Evolutionary conservation across 2,113 vertebrate genomes (phyloP).

Genomic region (Tapirus terrestris): DNA sequence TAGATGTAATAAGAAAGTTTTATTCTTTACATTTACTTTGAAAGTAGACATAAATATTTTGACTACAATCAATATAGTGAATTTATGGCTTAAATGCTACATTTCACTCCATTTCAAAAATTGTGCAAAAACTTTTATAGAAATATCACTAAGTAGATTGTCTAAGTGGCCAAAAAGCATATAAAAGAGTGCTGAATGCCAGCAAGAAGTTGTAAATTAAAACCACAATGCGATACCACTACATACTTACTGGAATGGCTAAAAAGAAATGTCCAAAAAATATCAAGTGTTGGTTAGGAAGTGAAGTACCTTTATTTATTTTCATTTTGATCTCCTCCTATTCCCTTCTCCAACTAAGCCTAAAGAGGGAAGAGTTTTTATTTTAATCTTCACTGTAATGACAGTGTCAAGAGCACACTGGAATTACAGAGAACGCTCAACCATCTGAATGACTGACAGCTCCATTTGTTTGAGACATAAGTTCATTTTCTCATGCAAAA

Average conservation of each 20-base stretch:
- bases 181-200: neutral
- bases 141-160: neutral
- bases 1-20: neutral
- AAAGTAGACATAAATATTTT: neutral
- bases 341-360: neutral
- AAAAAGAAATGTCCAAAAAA: neutral
- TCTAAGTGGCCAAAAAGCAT: neutral
- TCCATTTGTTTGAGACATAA: neutral
- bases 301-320: neutral
- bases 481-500: neutral
- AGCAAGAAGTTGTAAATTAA: neutral
- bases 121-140: neutral
- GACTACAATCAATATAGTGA: neutral
- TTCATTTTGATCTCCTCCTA: neutral
- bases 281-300: neutral
- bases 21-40: neutral
- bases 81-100: neutral
- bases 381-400: neutral
- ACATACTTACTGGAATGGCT: neutral
- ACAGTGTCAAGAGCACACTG: neutral
- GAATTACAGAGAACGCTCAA: neutral
- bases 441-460: neutral
- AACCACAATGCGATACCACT: neutral
- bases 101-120: neutral
- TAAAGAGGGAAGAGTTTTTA: neutral